Conservation (phyloP, 2,797 vertebrate species). For the Sebastes glaucus region DNA sequence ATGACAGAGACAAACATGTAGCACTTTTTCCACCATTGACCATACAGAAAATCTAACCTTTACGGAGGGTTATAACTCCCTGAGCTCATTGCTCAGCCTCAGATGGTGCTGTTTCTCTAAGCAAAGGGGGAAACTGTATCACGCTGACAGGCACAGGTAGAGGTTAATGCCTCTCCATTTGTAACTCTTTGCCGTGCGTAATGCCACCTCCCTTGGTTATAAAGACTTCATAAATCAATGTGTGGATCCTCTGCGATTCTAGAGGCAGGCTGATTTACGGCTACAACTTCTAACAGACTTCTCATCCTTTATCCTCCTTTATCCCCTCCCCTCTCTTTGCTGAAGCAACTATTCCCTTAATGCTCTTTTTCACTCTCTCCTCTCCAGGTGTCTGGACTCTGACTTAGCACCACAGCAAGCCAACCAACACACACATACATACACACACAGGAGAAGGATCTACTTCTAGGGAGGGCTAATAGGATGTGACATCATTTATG, state of each 20-base stretch:
- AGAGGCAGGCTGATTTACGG: constrained; percentile 70
- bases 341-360: constrained; percentile 45
- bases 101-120: constrained; percentile 45
- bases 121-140: constrained; percentile 52
- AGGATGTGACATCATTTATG: constrained; percentile 74
- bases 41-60: constrained; percentile 29
- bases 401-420: constrained; percentile 54
- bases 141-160: constrained; percentile 67
- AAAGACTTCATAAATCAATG: constrained; percentile 70
- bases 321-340: constrained; percentile 18
- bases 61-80: constrained; percentile 34
- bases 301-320: constrained; percentile 72
- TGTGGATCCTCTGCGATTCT: constrained; percentile 35
- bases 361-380: constrained; percentile 48
- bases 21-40: constrained; percentile 45
- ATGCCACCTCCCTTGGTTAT: constrained; percentile 63
- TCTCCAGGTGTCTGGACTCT: constrained; percentile 71
- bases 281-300: constrained; percentile 57
- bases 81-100: constrained; percentile 47
- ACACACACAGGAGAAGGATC: constrained; percentile 48
- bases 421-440: constrained; percentile 44
- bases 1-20: constrained; percentile 48
- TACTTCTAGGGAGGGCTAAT: constrained; percentile 62
- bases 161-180: constrained; percentile 75
- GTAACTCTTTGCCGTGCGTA: constrained; percentile 61